These are phyloP conservation scores for Resseliella maxima DNA, from an alignment of 2,888 invertebrate genomes.

Conservation along the genomic window DNA sequence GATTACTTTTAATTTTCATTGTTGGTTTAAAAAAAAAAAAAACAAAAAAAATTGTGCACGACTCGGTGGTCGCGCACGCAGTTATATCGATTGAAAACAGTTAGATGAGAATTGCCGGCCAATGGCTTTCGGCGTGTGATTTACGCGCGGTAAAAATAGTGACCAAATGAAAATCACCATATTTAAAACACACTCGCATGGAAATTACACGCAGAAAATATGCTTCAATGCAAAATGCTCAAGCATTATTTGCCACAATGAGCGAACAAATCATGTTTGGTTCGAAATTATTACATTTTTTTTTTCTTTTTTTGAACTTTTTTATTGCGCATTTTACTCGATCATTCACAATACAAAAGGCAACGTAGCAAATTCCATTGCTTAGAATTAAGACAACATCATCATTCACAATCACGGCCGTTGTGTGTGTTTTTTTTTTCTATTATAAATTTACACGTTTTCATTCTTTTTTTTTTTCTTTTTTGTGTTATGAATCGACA, in stretches of 20 bases:
- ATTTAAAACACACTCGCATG: too few relatives aligned
- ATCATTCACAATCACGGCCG: constrained; percentile 54
- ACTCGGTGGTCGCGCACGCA: neutral
- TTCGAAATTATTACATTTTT: neutral
- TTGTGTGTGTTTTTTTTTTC: constrained; percentile 5
- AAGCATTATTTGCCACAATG: constrained; percentile 38
- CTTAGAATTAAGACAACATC: constrained; percentile 53
- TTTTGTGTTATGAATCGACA: constrained; percentile 13
- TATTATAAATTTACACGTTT: neutral
- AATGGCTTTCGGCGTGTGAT: neutral
- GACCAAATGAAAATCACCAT: constrained; percentile 27
- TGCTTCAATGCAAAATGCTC: neutral
- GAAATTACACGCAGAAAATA: neutral
- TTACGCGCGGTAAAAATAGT: neutral
- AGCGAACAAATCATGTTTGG: constrained; percentile 3
- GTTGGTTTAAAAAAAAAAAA: too few relatives aligned
- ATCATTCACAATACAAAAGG: neutral
- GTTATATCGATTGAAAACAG: constrained; percentile 17
- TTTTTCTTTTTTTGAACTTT: neutral
- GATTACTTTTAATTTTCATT: constrained; percentile 41
- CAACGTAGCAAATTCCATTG: neutral
- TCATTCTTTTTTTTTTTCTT: neutral
- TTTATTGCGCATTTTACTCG: neutral
- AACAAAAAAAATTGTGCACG: neutral
- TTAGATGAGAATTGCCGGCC: constrained; percentile 17